Percentiles rank a stretch among this genome's conserved stretches.
Evolutionary conservation across 2,113 vertebrate genomes (phyloP).

Genomic region (Takifugu flavidus): DNA sequence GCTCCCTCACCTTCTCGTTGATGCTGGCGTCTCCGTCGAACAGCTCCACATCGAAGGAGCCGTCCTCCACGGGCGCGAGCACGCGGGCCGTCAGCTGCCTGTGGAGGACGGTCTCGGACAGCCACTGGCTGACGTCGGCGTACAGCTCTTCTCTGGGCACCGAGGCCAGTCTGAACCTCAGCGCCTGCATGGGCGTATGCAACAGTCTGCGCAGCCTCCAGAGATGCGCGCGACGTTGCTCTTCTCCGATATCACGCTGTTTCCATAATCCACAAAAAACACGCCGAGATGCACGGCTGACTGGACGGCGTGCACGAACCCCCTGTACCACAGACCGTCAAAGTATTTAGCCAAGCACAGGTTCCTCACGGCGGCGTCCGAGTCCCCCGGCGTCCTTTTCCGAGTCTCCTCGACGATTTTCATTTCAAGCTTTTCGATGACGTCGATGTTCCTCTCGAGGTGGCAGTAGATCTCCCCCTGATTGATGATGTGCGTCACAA

Average conservation of each 20-base stretch:
- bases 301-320: constrained; percentile 59
- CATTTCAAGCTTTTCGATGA: constrained; percentile 71
- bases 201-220: constrained; percentile 75
- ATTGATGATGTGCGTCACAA: constrained; percentile 78
- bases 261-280: constrained; percentile 92
- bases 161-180: constrained; percentile 77
- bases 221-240: constrained; percentile 78
- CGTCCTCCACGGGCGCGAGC: constrained; percentile 70
- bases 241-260: constrained; percentile 75
- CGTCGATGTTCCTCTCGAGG: constrained; percentile 78
- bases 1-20: constrained; percentile 79
- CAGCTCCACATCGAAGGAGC: constrained; percentile 79
- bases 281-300: constrained; percentile 70
- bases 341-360: constrained; percentile 82
- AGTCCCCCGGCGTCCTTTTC: constrained; percentile 31
- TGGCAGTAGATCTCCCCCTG: constrained; percentile 86
- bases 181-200: constrained; percentile 87
- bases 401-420: constrained; percentile 66
- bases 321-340: constrained; percentile 85
- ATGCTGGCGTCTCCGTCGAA: constrained; percentile 80
- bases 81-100: constrained; percentile 78
- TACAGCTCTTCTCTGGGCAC: constrained; percentile 67
- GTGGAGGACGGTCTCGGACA: constrained; percentile 72
- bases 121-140: constrained; percentile 77
- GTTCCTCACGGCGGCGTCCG: constrained; percentile 26